Base-by-base conservation (phyloP, 2,888 invertebrate species). In the Drosophila buzzatii region DNA sequence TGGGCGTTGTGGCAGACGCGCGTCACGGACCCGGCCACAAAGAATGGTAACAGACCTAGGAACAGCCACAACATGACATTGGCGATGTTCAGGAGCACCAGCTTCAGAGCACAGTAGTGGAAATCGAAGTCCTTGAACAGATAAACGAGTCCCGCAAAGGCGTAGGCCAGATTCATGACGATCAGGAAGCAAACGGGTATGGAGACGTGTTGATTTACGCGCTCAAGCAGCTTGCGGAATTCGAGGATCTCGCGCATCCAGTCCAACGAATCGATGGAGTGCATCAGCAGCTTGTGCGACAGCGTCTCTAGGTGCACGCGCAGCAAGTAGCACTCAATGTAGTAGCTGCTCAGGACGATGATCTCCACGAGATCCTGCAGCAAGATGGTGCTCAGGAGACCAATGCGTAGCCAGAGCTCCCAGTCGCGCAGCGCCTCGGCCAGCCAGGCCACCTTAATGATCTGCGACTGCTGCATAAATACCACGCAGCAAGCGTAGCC, bases 211-310 rank as follows among this genome's bases (percentile, higher is more conserved):
- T 96, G 94, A 92, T 97, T 97, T 51, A 97, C 94, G 86, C 97
- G 96, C 77, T 95, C 95, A 27, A 97, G 92, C 64, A 97, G 93
- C 88, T 97, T 97, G 70, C 95, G 95, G 82, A 97, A 96, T 90
- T 97, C 97, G 1, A 96, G 94, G 71, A 97, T 95, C 94, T 97
- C 97, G 91, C 95, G 95, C 96, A 97, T 97, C 96, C 97, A 97
- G 81, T 96, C 96, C 16, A 96, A 92, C 0, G 96, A 95, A 37
- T 95, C 94, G 52, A 96, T 95, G 18, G 96, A 95, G 83, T 96
- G 95, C 90, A 97, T 96, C 7, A 96, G 93, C 49, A 97, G 92
- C 80, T 96, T 95, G 59, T 95, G 95, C 79, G 95, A 95, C 33
- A 97, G 93, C 87, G 96, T 96, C 85, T 95, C 94, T 56, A 97